Percentiles rank a stretch among this genome's conserved stretches.
phyloP scores from a whole-genome alignment of 2,888 invertebrate species.

The Drosophila macrothrix region DNA sequence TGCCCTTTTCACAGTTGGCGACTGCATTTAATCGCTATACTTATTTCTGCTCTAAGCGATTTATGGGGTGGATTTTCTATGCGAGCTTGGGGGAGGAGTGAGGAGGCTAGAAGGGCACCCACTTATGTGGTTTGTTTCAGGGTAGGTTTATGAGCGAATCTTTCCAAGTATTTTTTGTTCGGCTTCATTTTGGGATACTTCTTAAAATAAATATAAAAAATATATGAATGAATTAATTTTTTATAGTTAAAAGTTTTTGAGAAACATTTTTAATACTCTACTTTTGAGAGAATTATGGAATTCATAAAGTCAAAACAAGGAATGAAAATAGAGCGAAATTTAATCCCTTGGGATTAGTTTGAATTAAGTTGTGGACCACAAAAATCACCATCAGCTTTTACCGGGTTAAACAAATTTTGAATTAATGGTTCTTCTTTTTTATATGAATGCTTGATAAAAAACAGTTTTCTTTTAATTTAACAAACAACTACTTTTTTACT shows the following conservation, averaged over 20 bases:
- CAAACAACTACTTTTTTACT: slow-evolving; percentile 7
- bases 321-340: neutral
- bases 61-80: slow-evolving; percentile 28
- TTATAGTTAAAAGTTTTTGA: neutral
- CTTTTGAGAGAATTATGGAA: neutral
- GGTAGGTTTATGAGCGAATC: neutral
- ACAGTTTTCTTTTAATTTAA: neutral
- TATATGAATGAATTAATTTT: neutral
- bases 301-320: neutral
- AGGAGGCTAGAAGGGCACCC: neutral
- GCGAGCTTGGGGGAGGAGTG: neutral
- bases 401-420: neutral
- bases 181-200: neutral
- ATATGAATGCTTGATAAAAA: neutral
- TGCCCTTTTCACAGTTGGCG: slow-evolving; percentile 26
- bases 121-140: neutral
- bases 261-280: neutral
- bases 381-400: neutral
- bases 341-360: neutral
- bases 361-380: neutral
- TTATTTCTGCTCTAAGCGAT: slow-evolving; percentile 34
- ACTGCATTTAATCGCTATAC: slow-evolving; percentile 55
- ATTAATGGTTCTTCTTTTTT: neutral
- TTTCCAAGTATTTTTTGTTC: neutral
- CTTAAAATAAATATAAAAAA: neutral